Evolutionary conservation across 2,113 vertebrate species (phyloP), one percentile per base, ranked within the genome.

Genomic region (Pyxicephalus adspersus): DNA sequence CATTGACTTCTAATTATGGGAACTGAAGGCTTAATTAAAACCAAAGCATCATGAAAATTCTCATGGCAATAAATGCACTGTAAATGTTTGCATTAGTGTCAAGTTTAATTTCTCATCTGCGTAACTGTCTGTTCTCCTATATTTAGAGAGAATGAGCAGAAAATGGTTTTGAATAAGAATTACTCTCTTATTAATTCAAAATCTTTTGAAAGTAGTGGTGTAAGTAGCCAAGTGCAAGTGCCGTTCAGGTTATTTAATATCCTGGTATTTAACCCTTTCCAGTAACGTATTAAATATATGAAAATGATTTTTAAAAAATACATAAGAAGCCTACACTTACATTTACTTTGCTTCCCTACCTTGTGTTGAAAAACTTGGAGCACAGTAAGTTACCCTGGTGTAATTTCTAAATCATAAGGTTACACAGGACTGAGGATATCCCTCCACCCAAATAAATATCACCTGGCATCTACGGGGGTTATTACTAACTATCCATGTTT

Each of bases 21-120:
- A 79, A 25, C 77, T 79, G 65, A 88, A 91, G 85, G 86, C 83
- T 90, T 91, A 90, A 94, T 94, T 93, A 92, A 93, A 93, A 90
- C 85, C 84, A 6, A 83, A 89, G 90, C 90, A 90, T 91, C 87
- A 91, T 93, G 89, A 89, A 85, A 85, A 89, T 91, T 90, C 89
- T 91, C 89, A 87, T 88, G 89, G 88, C 89, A 76, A 83, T 86
- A 87, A 88, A 91, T 90, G 87, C 86, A 85, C 77, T 83, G 85
- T 85, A 86, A 74, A 64, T 93, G 88, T 94, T 94, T 92, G 90
- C 92, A 86, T 88, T 92, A 91, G 89, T 90, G 90, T 91, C 92
- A 90, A 87, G 89, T 91, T 91, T 92, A 91, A 94, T 94, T 93
- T 92, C 92, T 92, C 91, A 92, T 87, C 89, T 58, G 85, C 90